Percentiles rank a stretch among this genome's conserved stretches.
Conservation (phyloP, 2,888 invertebrate genomes). For the Hyalella azteca region DNA sequence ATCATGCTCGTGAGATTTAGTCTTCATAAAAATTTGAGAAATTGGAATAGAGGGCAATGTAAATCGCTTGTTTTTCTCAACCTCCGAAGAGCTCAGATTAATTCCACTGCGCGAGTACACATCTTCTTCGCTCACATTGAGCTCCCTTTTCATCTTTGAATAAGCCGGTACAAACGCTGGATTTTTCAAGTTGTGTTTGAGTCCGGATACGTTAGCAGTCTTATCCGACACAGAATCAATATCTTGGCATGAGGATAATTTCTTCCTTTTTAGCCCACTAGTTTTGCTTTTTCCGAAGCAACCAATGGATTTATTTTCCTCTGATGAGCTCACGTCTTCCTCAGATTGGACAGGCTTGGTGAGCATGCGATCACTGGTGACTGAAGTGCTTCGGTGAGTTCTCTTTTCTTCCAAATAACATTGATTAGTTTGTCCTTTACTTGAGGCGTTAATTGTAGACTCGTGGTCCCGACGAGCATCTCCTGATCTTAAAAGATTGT, state of each 20-base stretch:
- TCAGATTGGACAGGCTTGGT: not conserved
- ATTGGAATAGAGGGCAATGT: no score
- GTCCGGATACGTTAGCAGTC: no score
- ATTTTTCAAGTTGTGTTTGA: no score
- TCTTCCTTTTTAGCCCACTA: not conserved
- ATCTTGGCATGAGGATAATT: not conserved
- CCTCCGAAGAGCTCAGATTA: no score
- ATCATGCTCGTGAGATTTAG: no score
- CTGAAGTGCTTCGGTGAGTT: not conserved
- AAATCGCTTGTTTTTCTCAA: no score
- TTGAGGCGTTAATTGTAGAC: not conserved
- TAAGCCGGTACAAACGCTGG: no score
- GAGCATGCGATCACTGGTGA: not conserved
- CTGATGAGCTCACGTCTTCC: conserved; percentile 11
- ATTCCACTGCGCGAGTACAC: no score
- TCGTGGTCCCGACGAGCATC: not conserved
- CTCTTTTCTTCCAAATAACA: not conserved
- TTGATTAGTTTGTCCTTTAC: not conserved
- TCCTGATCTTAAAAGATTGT: not conserved
- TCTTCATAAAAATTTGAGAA: no score
- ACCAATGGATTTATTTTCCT: conserved; percentile 6
- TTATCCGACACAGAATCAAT: no score
- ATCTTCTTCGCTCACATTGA: no score
- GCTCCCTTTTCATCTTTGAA: no score
- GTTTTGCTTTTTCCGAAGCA: conserved; percentile 1